Evolutionary conservation across 1,140 invertebrate genomes (phyloP), one percentile per base, ranked within the genome.

Genomic region (Atta colombica): DNA sequence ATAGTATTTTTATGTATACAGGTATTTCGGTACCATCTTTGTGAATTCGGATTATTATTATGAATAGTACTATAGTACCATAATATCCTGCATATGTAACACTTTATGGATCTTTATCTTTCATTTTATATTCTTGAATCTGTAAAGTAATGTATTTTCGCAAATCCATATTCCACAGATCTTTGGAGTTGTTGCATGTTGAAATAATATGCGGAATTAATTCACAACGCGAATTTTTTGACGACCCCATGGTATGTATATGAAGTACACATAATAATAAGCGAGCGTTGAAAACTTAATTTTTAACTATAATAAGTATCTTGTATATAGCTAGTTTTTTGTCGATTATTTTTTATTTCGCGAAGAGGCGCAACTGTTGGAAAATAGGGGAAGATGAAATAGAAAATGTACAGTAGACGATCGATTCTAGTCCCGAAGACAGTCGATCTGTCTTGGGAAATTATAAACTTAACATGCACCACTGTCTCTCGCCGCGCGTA

Each of bases 401-500:
- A 12, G 25, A 77, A 55, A 75, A 74, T 85, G 51, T 53, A 81
- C 72, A 90, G 69, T 77, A 85, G 4, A 66, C 74, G 87, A 85
- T 90, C 84, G 80, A 90, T 88, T 90, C 89, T 90, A 90, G 89
- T 90, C 89, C 90, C 71, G 75, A 81, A 82, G 84, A 85, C 77
- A 88, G 61, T 90, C 77, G 77, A 85, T 90, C 80, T 77, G 77
- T 82, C 66, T 49, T 69, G 66, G 51, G 75, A 85, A 74, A 86
- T 39, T 66, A 28, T 65, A 63, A 88, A 88, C 58, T 88, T 72
- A 87, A 87, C 4, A 25, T 49, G 74, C 74, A 68, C 49, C 49
- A 66, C 45, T 63, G 60, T 85, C 45, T 85, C 66, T 84, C 55
- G 80, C 78, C 60, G 45, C 55, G 49, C 60, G n/a, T 68, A 49